Base-by-base conservation (phyloP, 1,140 invertebrate genomes). In the Zaprionus tsacasi region DNA sequence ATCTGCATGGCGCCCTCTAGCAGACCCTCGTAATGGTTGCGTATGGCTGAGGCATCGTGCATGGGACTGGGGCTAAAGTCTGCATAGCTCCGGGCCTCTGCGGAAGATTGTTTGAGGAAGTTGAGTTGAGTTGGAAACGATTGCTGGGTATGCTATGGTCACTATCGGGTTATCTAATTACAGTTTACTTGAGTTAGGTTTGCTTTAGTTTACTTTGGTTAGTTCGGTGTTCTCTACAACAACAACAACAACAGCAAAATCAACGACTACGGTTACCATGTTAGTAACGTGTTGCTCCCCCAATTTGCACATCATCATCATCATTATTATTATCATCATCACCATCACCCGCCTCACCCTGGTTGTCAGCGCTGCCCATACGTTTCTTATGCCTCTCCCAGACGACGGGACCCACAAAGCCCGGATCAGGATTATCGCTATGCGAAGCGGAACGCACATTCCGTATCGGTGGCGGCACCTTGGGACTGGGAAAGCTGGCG, bases 391-490 rank as follows among this genome's bases (percentile, higher is more conserved):
- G 96, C 54, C 96, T 89, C 91, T 96, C 95, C 96, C 96, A 97
- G 3, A 97, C 96, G 50, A 96, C 93, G 0, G 96, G 96, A 0
- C 96, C 96, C 27, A 97, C 94, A n/a, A 97, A 95, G n/a, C 96
- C 96, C 1, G 96, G 96, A 93, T 97, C 96, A 77, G 92, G 87
- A 78, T 92, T 91, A 68, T 92, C 91, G 81, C 92, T 92, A 65
- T 92, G 91, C 35, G 91, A 87, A 0, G 91, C 86, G 6, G 81
- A 74, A 6, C 86, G 82, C 30, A 82, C 73, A 58, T 76, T 82
- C 25, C 70, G 73, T 35, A 65, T 66, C 38, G 77, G 68, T 13
- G 65, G 69, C 48, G 83, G 91, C 12, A 86, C 91, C 61, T 92
- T 92, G 12, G 91, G 91, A 52, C 74, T 90, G 57, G 91, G 91